Evolutionary conservation across 2,113 vertebrate genomes (phyloP), one percentile per base, ranked within the genome.

Genomic region (Caretta caretta): DNA sequence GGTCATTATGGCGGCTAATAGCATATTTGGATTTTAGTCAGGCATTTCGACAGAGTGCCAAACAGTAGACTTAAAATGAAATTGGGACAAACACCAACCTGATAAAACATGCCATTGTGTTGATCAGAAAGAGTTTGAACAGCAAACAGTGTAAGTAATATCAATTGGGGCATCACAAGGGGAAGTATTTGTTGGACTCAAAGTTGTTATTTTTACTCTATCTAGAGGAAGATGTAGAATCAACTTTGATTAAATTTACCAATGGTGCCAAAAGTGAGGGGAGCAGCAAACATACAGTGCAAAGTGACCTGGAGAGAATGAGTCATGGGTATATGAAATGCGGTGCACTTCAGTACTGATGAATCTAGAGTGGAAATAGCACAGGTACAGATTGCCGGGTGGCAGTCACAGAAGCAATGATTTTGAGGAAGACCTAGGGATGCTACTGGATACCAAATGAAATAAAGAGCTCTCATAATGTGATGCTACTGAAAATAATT

Each of bases 171-270:
- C 51, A 76, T 0, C 82, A 57, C 56, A 83, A n/a, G 83, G 53
- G 51, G 29, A 72, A 16, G 8, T 83, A 89, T 87, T 83, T 87
- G 86, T 42, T 91, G 24, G 83, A 72, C 46, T 31, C 46, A 22
- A 42, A 11, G 3, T 49, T 78, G 31, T 83, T 88, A 65, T 84
- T 97, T 96, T 94, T 92, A 42, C 87, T 29, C 89, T 94, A 35
- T 92, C 24, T 93, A 78, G 38, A 78, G 11, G 75, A 27, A 29
- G 75, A 78, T n/a, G 19, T 42, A 72, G 20, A 72, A 19, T 57
- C 88, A 91, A 53, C n/a, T 69, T 93, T 87, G 82, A 78, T 57
- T 80, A 38, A 51, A 7, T 29, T 69, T 72, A 51, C 75, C 62
- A 22, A 86, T 69, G 72, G 86, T 84, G 62, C 31, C 90, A 51